phyloP scores from a whole-genome alignment of 2,888 invertebrate species.

The Mystacides longicornis region DNA sequence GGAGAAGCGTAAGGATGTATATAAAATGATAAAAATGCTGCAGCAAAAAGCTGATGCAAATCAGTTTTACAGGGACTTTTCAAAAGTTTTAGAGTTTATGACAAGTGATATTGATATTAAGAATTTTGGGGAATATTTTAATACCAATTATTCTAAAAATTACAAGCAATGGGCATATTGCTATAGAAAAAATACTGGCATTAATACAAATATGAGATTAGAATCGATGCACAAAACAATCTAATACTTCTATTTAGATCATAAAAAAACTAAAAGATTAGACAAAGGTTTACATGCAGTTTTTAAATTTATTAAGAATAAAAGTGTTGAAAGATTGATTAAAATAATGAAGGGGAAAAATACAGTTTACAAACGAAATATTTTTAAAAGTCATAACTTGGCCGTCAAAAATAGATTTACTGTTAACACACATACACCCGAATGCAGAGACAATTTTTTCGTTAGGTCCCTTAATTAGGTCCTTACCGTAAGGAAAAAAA shows the following conservation, averaged over 20 bases:
- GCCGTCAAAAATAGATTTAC: background rate
- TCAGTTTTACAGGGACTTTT: background rate
- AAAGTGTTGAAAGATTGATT: background rate
- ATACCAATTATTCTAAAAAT: background rate
- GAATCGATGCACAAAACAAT: conserved; percentile 3
- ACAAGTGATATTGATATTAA: background rate
- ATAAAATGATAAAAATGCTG: conserved; percentile 3
- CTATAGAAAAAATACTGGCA: conserved; percentile 2
- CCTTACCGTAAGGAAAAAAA: too few species aligned
- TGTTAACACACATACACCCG: background rate
- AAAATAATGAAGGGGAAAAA: conserved; percentile 3
- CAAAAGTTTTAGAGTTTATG: background rate
- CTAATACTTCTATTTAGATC: background rate
- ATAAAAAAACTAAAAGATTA: conserved; percentile 1
- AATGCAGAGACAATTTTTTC: too few species aligned
- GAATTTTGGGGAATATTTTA: conserved; percentile 1
- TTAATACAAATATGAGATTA: background rate
- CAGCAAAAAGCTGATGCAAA: background rate
- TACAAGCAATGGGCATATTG: conserved; percentile 1
- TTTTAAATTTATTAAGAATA: background rate
- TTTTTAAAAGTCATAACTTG: background rate
- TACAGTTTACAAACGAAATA: background rate
- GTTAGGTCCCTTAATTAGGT: too few species aligned
- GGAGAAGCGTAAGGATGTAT: conserved; percentile 2
- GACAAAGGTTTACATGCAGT: conserved; percentile 1